A percentile compares a stretch with the other conserved stretches of the same genome.
Conservation (phyloP, 2,888 invertebrate genomes). For the Sturmia bella region DNA sequence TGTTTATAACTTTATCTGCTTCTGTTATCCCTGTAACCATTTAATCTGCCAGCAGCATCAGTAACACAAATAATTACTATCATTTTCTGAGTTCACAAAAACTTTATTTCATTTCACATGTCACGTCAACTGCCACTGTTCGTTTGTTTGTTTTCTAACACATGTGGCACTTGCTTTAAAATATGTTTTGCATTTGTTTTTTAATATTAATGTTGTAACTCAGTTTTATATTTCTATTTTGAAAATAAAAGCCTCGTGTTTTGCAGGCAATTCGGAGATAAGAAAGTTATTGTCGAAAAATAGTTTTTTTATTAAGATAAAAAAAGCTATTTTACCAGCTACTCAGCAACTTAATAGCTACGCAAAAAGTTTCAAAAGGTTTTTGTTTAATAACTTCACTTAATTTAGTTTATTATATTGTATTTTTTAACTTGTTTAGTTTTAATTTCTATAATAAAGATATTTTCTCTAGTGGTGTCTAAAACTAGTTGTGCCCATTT, state of each 20-base stretch:
- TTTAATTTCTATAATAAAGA: too few species aligned
- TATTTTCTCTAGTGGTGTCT: too few species aligned
- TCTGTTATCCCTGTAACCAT: constrained; percentile 16
- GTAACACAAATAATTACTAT: constrained; percentile 67
- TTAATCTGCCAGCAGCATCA: constrained; percentile 54
- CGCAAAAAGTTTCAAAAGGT: too few species aligned
- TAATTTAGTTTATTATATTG: too few species aligned
- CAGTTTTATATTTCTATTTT: not conserved
- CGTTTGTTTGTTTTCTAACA: not conserved
- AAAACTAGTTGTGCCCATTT: too few species aligned
- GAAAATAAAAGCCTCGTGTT: not conserved
- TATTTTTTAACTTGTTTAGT: too few species aligned
- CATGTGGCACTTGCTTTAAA: constrained; percentile 15
- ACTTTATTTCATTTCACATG: constrained; percentile 56
- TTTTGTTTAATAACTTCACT: too few species aligned
- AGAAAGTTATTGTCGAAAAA: constrained; percentile 1
- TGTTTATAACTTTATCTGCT: constrained; percentile 12
- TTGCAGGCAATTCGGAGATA: not conserved
- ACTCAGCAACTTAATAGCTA: too few species aligned
- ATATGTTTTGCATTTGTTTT: constrained; percentile 42
- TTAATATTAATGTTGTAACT: not conserved
- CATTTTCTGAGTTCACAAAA: constrained; percentile 49
- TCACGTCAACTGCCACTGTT: constrained; percentile 60
- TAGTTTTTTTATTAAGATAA: constrained; percentile 53
- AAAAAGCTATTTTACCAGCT: too few species aligned